Base-by-base conservation (phyloP, 2,888 invertebrate genomes). In the Epinotia brunnichana region DNA sequence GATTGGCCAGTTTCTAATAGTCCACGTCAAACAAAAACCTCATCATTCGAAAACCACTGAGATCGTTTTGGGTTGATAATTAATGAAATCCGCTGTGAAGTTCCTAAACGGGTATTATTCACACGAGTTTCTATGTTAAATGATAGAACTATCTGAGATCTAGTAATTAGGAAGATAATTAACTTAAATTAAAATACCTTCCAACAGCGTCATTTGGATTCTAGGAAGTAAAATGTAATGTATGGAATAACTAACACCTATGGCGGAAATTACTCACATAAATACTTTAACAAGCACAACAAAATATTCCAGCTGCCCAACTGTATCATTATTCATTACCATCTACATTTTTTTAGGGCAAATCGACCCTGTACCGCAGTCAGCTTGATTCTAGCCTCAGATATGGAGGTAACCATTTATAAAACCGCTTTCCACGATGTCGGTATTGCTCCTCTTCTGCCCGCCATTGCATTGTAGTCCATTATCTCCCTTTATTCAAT, bases 1-100 rank as follows among this genome's bases (percentile, higher is more conserved):
- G 64, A 59, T 60, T 48, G 24, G 64, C 64, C 70, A 70, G 64
- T 41, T 24, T 57, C 13, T 35, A 48, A 7, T n/a, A n/a, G 48
- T 5, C 48, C 15, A 24, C 59, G 11, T 19, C 57, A 15, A 62
- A 44, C 56, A 21, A 48, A 44, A 44, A 62, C 15, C 24, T 21
- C 29, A 29, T 21, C 35, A 19, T 21, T 60, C 21, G 41, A 41
- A 11, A 35, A 35, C 35, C 35, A 35, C 35, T 9, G 9, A 35
- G 35, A 9, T 35, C 7, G 35, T 29, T 44, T 44, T n/a, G 44
- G 4, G 15, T 15, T 44, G 44, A 15, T 44, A 1, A 5, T 44
- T 44, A 15, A 15, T 44, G 15, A n/a, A 44, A 44, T n/a, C 2
- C n/a, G 15, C 3, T 44, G 15, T 44, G 44, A 7, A 48, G n/a